Base-by-base conservation (phyloP, 2,888 invertebrate species). In the Synanthedon andrenaeformis region DNA sequence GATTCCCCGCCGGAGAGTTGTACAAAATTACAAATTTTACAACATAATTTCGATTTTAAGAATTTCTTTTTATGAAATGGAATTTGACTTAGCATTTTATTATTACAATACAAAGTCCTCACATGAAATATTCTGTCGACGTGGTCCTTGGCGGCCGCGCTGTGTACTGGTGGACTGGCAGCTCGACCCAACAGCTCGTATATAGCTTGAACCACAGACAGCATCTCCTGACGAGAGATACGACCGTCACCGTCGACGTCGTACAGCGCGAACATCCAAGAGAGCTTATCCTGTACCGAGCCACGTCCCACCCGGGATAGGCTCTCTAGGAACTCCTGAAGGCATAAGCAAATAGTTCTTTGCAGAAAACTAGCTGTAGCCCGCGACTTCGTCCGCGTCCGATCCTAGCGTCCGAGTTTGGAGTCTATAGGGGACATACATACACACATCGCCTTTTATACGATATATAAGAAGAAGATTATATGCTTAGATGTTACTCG, bases 191-290 rank as follows among this genome's bases (percentile, higher is more conserved):
- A 86, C 92, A 96, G 93, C 76, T 94, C 95, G 78, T 96, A 96
- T 62, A 96, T 94, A 49, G 95, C 94, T 10, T 71, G 90, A 42
- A 94, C 95, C 48, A 96, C 95, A 56, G 93, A 92, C 60, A 92
- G 79, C 95, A 96, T 94, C 84, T 96, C 96, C 1, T 91, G 89
- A 66, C 94, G 92, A 17, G 94, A 94, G 71, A 96, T 95, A 57
- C 93, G 89, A 0, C 96, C 96, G 72, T 96, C 96, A 0, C 93
- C 93, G 69, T 96, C 94, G 55, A 94, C 90, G 76, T 96, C 96
- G 81, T 96, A 96, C 17, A 96, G 86, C 8, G 92, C 91, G 76
- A 96, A 96, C 53, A 96, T 92, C 96, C 96, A 96, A 62, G 94
- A 92, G 48, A 96, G 85, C 73, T 96, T 95, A 76, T 96, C 96